Conservation (phyloP, 2,888 invertebrate genomes). For the Tridacna gigas region DNA sequence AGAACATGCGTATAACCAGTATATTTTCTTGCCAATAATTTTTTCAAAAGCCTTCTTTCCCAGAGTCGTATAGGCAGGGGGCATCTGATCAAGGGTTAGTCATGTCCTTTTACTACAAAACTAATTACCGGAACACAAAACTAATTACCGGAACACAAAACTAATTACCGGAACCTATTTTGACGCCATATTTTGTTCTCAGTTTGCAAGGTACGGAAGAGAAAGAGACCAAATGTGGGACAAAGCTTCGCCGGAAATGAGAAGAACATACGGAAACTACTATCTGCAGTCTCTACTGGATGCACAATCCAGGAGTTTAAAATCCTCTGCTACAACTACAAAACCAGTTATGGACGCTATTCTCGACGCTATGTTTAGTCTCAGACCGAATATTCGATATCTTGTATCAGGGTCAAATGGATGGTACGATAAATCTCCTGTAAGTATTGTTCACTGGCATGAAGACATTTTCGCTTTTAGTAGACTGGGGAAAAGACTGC, state of each 20-base stretch:
- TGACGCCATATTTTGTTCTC: constrained; percentile 3
- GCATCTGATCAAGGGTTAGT: too few relatives aligned
- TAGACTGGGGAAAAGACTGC: too few relatives aligned
- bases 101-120: too few relatives aligned
- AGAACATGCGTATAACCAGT: too few relatives aligned
- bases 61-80: too few relatives aligned
- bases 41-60: too few relatives aligned
- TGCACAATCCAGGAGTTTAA: neutral
- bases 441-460: too few relatives aligned
- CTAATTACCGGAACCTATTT: too few relatives aligned
- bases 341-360: constrained; percentile 39
- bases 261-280: constrained; percentile 33
- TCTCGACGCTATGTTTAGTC: constrained; percentile 33
- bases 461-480: too few relatives aligned
- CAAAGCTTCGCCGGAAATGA: constrained; percentile 40
- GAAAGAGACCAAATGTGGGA: constrained; percentile 52
- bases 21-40: too few relatives aligned
- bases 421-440: constrained; percentile 34
- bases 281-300: constrained; percentile 36
- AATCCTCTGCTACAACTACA: constrained; percentile 10
- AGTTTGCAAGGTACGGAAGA: constrained; percentile 34
- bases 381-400: constrained; percentile 32
- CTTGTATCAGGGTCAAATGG: constrained; percentile 27
- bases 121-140: too few relatives aligned
- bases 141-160: too few relatives aligned